phyloP scores from a whole-genome alignment of 1,140 invertebrate genomes.

The Campoletis sonorensis region DNA sequence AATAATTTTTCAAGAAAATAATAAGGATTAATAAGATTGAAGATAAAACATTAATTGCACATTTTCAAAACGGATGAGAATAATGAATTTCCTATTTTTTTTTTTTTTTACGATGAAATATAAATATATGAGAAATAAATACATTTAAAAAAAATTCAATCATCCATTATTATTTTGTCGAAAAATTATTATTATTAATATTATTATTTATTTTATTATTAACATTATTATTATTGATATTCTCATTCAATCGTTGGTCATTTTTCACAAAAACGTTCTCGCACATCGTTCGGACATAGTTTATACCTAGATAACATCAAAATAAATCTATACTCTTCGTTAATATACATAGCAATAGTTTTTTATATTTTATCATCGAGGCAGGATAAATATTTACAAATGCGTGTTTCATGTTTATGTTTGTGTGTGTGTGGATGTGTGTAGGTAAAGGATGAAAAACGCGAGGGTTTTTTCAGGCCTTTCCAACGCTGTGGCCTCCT shows the following conservation, averaged over 20 bases:
- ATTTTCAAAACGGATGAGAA: no score
- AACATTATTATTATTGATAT: constrained; percentile 14
- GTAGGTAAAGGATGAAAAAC: background rate
- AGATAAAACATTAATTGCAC: no score
- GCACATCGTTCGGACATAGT: constrained; percentile 22
- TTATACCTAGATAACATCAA: constrained; percentile 77
- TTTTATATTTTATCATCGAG: constrained; percentile 33
- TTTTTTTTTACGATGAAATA: no score
- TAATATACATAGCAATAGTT: constrained; percentile 53
- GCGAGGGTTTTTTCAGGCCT: background rate
- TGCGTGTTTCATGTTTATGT: constrained; percentile 43
- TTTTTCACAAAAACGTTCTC: constrained; percentile 23
- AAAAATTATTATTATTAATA: background rate
- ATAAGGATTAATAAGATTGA: no score
- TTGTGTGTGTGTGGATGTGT: background rate
- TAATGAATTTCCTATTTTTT: no score
- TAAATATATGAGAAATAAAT: no score
- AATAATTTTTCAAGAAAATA: no score
- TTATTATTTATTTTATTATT: background rate
- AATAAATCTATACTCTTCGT: constrained; percentile 75
- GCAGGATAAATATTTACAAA: constrained; percentile 66
- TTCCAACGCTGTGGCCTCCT: background rate
- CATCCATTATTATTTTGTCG: background rate
- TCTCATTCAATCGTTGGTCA: constrained; percentile 10
- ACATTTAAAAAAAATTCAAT: no score